phyloP scores from a whole-genome alignment of 2,797 vertebrate species.

The Mycteria americana region DNA sequence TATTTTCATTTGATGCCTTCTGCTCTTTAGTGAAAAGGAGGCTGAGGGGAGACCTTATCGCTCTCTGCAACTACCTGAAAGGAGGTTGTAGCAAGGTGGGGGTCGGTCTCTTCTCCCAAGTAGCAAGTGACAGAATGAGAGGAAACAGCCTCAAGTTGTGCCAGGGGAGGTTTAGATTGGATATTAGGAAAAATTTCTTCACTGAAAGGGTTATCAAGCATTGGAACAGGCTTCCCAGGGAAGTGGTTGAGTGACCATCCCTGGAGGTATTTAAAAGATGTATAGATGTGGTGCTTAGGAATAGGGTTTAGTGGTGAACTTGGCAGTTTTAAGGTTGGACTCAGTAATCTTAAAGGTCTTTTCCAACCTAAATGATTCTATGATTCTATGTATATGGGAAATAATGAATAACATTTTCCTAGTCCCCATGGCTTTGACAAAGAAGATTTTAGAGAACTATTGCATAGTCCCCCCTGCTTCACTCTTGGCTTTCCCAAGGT shows the following conservation, averaged over 20 bases:
- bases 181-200: too few species aligned
- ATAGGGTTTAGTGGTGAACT: neutral
- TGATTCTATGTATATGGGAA: neutral
- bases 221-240: neutral
- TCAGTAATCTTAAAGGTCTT: neutral
- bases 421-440: neutral
- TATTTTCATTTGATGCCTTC: too few species aligned
- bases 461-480: neutral
- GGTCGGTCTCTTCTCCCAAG: too few species aligned
- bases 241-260: neutral
- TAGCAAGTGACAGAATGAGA: too few species aligned
- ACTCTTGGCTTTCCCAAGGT: neutral
- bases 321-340: neutral
- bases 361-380: neutral
- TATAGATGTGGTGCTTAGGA: neutral
- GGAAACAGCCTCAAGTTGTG: too few species aligned
- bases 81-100: too few species aligned
- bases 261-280: neutral
- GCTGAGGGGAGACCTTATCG: too few species aligned
- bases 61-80: too few species aligned
- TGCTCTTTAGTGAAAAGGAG: too few species aligned
- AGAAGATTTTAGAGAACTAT: neutral
- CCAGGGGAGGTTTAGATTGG: too few species aligned
- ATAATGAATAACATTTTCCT: neutral
- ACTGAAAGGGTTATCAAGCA: too few species aligned